Percentiles rank a stretch among this genome's conserved stretches.
Conservation (phyloP, 2,888 invertebrate genomes). For the Apoda limacodes region DNA sequence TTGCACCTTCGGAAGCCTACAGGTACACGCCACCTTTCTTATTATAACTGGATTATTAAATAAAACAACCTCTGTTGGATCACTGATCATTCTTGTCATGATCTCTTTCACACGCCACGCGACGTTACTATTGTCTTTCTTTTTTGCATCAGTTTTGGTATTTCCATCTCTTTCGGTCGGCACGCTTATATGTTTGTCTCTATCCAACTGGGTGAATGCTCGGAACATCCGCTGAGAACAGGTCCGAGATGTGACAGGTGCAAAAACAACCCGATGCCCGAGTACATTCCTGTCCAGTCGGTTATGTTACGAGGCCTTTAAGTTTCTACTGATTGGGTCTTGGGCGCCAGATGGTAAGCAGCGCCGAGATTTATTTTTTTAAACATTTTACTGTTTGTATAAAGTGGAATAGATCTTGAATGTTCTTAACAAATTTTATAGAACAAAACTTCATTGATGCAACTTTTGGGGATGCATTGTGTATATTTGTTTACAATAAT, state of each 20-base stretch:
- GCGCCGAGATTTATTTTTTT: too few species aligned
- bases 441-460: too few species aligned
- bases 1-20: not conserved
- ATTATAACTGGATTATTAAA: conserved; percentile 5
- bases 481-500: too few species aligned
- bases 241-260: conserved; percentile 51
- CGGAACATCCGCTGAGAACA: conserved; percentile 50
- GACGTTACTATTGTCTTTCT: conserved; percentile 25
- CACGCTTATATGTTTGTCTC: conserved; percentile 33
- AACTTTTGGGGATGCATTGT: too few species aligned
- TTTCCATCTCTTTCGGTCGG: conserved; percentile 16
- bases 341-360: too few species aligned
- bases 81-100: conserved; percentile 19
- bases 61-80: conserved; percentile 31
- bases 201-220: conserved; percentile 42
- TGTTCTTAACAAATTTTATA: too few species aligned
- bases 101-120: conserved; percentile 45
- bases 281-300: conserved; percentile 46
- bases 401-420: too few species aligned
- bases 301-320: too few species aligned
- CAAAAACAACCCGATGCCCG: conserved; percentile 38
- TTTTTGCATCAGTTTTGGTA: conserved; percentile 3
- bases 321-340: too few species aligned
- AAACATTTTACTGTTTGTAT: too few species aligned
- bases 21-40: not conserved